Percentiles rank a stretch among this genome's conserved stretches.
Evolutionary conservation across 2,797 vertebrate genomes (phyloP).

Genomic region (Mallotus villosus): DNA sequence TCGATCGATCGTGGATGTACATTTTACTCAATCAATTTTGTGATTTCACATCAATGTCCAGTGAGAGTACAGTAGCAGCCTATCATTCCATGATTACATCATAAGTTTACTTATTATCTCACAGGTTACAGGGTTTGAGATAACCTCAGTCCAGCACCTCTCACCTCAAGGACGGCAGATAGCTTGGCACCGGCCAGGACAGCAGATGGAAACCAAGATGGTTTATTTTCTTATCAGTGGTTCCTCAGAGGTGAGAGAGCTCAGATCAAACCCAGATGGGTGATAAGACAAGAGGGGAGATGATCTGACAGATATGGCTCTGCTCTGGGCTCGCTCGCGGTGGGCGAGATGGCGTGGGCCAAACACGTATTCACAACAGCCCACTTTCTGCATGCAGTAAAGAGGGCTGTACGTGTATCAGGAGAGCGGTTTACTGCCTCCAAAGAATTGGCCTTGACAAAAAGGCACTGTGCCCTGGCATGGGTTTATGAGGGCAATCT

Average conservation of each 20-base stretch:
- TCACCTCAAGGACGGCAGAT: constrained; percentile 54
- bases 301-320: constrained; percentile 24
- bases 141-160: constrained; percentile 30
- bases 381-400: no score
- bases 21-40: neutral
- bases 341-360: no score
- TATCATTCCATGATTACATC: neutral
- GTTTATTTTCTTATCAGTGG: constrained; percentile 27
- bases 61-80: neutral
- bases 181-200: neutral
- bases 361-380: no score
- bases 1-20: no score
- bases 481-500: constrained; percentile 27
- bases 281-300: constrained; percentile 41
- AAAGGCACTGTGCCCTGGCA: neutral
- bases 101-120: constrained; percentile 23
- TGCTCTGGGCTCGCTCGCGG: neutral
- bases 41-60: neutral
- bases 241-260: constrained; percentile 12
- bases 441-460: neutral
- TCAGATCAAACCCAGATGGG: constrained; percentile 51
- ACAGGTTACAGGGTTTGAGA: constrained; percentile 30
- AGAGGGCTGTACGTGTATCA: no score
- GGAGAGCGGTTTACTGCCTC: neutral
- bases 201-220: constrained; percentile 1